Percentiles rank a stretch among this genome's conserved stretches.
These are phyloP conservation scores for Microctonus aethiopoides DNA, from an alignment of 2,888 invertebrate genomes.

Conservation along the genomic window DNA sequence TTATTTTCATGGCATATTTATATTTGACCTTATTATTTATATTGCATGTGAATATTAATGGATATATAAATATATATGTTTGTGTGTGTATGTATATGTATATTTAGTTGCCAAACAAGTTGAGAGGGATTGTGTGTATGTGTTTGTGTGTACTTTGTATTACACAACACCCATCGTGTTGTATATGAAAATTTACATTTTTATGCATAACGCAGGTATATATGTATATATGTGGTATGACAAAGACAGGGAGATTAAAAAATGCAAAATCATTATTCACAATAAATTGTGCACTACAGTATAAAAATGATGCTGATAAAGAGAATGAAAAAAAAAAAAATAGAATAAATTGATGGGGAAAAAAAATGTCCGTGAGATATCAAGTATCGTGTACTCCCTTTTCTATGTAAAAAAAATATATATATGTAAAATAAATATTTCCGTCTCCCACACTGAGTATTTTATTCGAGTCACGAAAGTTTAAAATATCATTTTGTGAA, in stretches of 20 bases:
- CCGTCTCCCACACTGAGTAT: neutral
- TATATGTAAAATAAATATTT: neutral
- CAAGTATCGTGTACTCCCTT: neutral
- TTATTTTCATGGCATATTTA: neutral
- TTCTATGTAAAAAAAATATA: neutral
- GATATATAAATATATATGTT: too few species aligned
- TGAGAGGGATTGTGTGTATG: neutral
- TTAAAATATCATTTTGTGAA: neutral
- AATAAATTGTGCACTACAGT: neutral
- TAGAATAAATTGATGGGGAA: neutral
- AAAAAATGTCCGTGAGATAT: neutral
- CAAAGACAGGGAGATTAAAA: neutral
- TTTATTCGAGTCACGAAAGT: neutral
- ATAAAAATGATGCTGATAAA: neutral
- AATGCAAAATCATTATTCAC: neutral
- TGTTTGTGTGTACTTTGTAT: slow-evolving; percentile 9
- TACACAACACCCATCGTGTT: neutral
- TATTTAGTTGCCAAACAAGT: slow-evolving; percentile 20
- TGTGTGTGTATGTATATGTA: too few species aligned
- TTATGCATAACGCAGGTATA: neutral
- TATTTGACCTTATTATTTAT: slow-evolving; percentile 7
- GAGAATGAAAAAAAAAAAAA: neutral
- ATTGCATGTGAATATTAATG: slow-evolving; percentile 15
- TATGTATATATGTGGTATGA: neutral
- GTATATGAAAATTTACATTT: neutral